phyloP scores from a whole-genome alignment of 2,113 vertebrate species.

The Bos indicus region DNA sequence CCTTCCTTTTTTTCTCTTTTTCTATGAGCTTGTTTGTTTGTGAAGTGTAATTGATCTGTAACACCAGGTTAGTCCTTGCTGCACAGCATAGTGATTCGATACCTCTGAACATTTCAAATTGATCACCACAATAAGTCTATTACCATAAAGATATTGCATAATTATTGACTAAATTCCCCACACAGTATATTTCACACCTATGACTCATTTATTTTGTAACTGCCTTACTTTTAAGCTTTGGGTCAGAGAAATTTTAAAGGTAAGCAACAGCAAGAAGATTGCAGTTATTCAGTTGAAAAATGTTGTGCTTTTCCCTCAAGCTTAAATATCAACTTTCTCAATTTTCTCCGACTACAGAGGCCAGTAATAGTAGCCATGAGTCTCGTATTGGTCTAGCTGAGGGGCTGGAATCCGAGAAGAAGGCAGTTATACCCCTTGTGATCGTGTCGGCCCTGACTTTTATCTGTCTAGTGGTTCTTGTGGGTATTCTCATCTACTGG shows the following conservation, averaged over 20 bases:
- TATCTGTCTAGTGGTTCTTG: slow-evolving; percentile 92
- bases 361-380: slow-evolving; percentile 98
- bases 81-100: neutral
- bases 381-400: slow-evolving; percentile 91
- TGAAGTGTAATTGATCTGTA: neutral
- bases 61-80: neutral
- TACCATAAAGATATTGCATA: neutral
- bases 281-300: slow-evolving; percentile 62
- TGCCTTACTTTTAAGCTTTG: slow-evolving; percentile 64
- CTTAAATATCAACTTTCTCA: slow-evolving; percentile 81
- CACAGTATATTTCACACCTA: neutral
- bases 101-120: neutral
- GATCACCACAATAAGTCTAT: neutral
- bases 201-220: neutral
- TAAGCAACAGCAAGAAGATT: slow-evolving; percentile 75
- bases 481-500: slow-evolving; percentile 97
- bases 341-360: slow-evolving; percentile 89
- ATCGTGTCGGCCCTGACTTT: slow-evolving; percentile 95
- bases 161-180: neutral
- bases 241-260: slow-evolving; percentile 68
- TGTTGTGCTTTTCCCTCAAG: slow-evolving; percentile 67
- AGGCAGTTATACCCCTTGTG: slow-evolving; percentile 92
- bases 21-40: neutral
- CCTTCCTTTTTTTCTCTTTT: neutral
- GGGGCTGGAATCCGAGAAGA: slow-evolving; percentile 88